Percentiles rank a stretch among this genome's conserved stretches.
These are phyloP conservation scores for Steinernema scapterisci DNA, from an alignment of 2,888 invertebrate species.

Conservation along the genomic window DNA sequence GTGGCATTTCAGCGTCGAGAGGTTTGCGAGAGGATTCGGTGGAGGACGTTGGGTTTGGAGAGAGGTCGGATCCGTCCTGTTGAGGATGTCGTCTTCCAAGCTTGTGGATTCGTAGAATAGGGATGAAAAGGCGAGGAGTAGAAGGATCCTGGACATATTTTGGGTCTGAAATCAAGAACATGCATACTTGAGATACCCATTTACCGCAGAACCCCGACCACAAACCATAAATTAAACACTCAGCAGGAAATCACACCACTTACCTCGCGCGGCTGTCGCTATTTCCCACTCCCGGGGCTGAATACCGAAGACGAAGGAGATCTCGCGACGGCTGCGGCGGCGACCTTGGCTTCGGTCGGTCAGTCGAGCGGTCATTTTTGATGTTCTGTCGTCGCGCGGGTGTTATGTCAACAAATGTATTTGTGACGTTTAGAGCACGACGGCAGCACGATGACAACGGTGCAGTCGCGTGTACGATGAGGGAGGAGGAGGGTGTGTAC, in stretches of 20 bases:
- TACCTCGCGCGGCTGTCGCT: neutral
- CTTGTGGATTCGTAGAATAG: too few relatives aligned
- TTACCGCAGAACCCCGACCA: too few relatives aligned
- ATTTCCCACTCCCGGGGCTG: too few relatives aligned
- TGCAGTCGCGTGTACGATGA: too few relatives aligned
- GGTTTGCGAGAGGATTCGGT: too few relatives aligned
- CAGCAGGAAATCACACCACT: neutral
- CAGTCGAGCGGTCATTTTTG: constrained; percentile 22
- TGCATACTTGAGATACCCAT: too few relatives aligned
- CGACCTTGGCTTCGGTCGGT: constrained; percentile 23
- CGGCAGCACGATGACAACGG: too few relatives aligned
- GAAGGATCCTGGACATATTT: neutral
- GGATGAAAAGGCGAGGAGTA: neutral
- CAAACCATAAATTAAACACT: neutral
- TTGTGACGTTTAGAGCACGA: constrained; percentile 20
- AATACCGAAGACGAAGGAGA: too few relatives aligned
- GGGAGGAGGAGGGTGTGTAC: too few relatives aligned
- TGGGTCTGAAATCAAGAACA: neutral
- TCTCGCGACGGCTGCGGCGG: neutral
- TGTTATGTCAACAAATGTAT: constrained; percentile 23
- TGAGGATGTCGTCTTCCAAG: too few relatives aligned
- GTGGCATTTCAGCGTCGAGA: neutral
- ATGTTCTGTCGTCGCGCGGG: constrained; percentile 13
- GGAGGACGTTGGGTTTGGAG: too few relatives aligned
- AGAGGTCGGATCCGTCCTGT: too few relatives aligned